Evolutionary conservation across 2,888 invertebrate genomes (phyloP).

Genomic region (Caenorhabditis macrosperma): DNA sequence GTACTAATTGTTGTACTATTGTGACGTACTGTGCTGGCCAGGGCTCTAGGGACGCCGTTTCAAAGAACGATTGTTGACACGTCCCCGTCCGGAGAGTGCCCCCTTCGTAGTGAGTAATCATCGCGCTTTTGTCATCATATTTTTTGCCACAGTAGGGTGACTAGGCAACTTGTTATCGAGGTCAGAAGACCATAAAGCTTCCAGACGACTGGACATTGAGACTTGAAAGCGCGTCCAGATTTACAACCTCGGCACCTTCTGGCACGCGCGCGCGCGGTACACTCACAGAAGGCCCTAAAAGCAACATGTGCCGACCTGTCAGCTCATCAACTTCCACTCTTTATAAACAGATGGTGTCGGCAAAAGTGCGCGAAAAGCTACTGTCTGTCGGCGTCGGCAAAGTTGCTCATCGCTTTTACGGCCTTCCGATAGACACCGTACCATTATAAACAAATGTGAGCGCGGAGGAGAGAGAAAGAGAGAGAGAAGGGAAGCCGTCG

Average conservation of each 20-base stretch:
- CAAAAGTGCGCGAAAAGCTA: slow-evolving; percentile 49
- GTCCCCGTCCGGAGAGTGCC: too few relatives aligned
- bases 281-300: slow-evolving; percentile 31
- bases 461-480: too few relatives aligned
- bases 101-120: too few relatives aligned
- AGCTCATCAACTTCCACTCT: slow-evolving; percentile 20
- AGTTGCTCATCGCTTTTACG: slow-evolving; percentile 22
- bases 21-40: not conserved
- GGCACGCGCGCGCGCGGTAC: slow-evolving; percentile 24
- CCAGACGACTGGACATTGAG: not conserved
- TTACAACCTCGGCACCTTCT: slow-evolving; percentile 41
- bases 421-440: not conserved
- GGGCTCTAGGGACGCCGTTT: too few relatives aligned
- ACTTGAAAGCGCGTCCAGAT: too few relatives aligned
- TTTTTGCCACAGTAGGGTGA: too few relatives aligned
- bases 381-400: slow-evolving; percentile 19
- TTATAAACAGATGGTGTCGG: slow-evolving; percentile 37
- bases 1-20: not conserved
- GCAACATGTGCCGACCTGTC: slow-evolving; percentile 50
- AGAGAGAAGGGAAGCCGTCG: not conserved
- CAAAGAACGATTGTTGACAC: too few relatives aligned
- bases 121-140: too few relatives aligned
- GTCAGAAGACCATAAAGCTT: not conserved
- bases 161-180: too few relatives aligned
- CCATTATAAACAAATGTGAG: slow-evolving; percentile 16